A percentile compares a stretch with the other conserved stretches of the same genome.
Evolutionary conservation across 2,797 vertebrate species (phyloP).

Genomic region (Pipistrellus nathusii): DNA sequence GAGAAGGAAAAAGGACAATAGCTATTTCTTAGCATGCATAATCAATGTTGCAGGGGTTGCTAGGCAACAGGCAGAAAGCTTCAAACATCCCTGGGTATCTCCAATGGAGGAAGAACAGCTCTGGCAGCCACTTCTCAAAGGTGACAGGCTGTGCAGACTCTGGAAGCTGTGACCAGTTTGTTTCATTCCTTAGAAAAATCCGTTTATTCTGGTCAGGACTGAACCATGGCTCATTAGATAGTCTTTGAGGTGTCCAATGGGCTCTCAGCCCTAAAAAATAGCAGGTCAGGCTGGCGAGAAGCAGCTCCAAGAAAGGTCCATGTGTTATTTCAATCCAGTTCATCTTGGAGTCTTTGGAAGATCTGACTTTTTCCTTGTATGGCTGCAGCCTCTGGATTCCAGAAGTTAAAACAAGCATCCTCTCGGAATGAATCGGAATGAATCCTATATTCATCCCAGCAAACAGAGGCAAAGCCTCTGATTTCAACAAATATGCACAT

Average conservation of each 20-base stretch:
- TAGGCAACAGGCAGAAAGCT: constrained; percentile 81
- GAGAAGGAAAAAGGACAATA: constrained; percentile 73
- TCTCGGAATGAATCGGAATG: too few relatives aligned
- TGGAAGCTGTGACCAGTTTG: constrained; percentile 40
- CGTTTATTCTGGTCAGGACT: constrained; percentile 30
- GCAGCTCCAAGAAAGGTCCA: not conserved
- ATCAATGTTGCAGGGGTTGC: constrained; percentile 80
- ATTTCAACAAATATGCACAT: not conserved
- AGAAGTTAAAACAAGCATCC: not conserved
- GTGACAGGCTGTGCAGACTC: constrained; percentile 53
- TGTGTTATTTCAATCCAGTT: not conserved
- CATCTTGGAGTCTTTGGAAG: not conserved
- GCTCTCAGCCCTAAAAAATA: not conserved
- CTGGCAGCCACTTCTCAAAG: not conserved
- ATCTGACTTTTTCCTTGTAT: not conserved
- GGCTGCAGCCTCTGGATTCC: not conserved
- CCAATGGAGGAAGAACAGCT: constrained; percentile 71
- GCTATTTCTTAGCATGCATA: constrained; percentile 81
- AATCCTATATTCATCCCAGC: not conserved
- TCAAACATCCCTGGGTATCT: constrained; percentile 72
- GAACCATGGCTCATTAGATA: not conserved
- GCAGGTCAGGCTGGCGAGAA: not conserved
- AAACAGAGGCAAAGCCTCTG: not conserved
- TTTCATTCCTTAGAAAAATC: constrained; percentile 56
- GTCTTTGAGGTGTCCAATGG: not conserved